Evolutionary conservation across 2,797 vertebrate genomes (phyloP), one percentile per base, ranked within the genome.

Genomic region (Tamandua tetradactyla): DNA sequence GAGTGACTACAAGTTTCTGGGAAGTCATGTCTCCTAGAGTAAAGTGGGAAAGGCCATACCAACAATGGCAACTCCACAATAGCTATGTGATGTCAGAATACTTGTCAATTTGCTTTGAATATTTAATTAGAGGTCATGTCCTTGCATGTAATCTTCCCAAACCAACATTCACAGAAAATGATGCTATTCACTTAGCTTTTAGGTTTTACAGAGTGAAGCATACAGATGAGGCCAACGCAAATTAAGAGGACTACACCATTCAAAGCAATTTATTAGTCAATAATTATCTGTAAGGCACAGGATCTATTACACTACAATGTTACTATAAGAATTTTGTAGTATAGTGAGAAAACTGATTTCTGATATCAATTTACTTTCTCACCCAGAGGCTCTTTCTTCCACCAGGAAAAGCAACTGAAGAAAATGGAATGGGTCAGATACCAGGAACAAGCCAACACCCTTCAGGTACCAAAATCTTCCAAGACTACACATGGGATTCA

Each of bases 321-420:
- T 95, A 27, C 30, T 94, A 82, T 81, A 91, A 92, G 44, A 15
- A 84, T 62, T 76, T 89, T 89, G 30, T 9, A 89, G 80, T 18
- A 90, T 91, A 74, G 62, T 88, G 80, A 96, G 57, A 95, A 90
- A 88, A 86, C 88, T 95, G 78, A 94, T 95, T 89, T 94, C 87
- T 96, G 59, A 95, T 92, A 57, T 96, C 80, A 78, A 91, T 96
- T 97, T 97, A 91, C 94, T 96, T 96, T 96, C 85, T 95, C 88
- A 97, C 91, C 94, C 90, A 96, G 93, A 97, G 79, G 93, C 57
- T 96, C 97, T 96, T 97, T 97, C 83, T 97, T 94, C 95, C 92
- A 97, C 94, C 91, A 97, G 97, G 95, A 96, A 93, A 97, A 96
- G 66, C 91, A 95, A 91, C 95, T 89, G 89, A 96, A 25, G 88